These are phyloP conservation scores for Megalonaias nervosa DNA, from an alignment of 1,140 invertebrate species.

Conservation along the genomic window DNA sequence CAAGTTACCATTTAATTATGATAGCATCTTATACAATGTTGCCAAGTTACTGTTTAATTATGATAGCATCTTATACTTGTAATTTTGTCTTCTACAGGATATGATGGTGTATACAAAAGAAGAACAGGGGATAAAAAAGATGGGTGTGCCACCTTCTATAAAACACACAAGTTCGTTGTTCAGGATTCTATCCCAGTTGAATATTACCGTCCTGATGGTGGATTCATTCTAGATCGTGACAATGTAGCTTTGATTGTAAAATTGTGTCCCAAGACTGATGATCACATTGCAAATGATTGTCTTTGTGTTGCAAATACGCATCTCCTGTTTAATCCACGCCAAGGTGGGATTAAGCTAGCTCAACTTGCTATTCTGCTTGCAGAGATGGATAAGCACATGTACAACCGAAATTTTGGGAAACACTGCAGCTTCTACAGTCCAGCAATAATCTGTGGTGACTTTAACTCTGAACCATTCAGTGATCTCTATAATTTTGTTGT, in stretches of 20 bases:
- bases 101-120: constrained; percentile 81
- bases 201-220: constrained; percentile 69
- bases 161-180: constrained; percentile 75
- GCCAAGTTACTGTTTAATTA: too few species aligned
- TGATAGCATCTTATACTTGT: background rate
- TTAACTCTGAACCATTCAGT: constrained; percentile 85
- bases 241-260: constrained; percentile 90
- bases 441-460: constrained; percentile 89
- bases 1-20: too few species aligned
- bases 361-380: constrained; percentile 85
- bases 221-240: constrained; percentile 82
- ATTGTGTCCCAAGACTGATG: constrained; percentile 69
- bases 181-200: constrained; percentile 78
- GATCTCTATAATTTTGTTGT: constrained; percentile 82
- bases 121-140: constrained; percentile 81
- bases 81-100: constrained; percentile 70
- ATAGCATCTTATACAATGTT: too few species aligned
- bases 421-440: constrained; percentile 77
- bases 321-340: constrained; percentile 91
- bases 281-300: constrained; percentile 10
- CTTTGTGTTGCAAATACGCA: constrained; percentile 93
- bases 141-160: constrained; percentile 90
- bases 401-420: background rate
- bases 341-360: constrained; percentile 90
- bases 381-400: constrained; percentile 79